phyloP scores from a whole-genome alignment of 2,113 vertebrate genomes.

The Nesogale talazaci region DNA sequence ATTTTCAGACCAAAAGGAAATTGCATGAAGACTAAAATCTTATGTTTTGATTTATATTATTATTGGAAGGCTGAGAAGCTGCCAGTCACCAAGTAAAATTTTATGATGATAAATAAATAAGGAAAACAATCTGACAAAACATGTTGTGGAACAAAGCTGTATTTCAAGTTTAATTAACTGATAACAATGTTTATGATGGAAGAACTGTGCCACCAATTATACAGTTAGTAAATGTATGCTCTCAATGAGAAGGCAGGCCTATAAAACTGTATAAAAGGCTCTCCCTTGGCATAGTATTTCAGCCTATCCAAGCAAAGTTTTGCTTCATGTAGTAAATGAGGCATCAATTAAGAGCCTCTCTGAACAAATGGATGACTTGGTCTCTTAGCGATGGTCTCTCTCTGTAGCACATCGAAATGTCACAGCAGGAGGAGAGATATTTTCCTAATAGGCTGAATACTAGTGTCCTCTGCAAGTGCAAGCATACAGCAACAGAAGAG shows the following conservation, averaged over 20 bases:
- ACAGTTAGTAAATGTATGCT: constrained; percentile 86
- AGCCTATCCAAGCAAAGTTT: constrained; percentile 76
- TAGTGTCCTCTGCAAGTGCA: constrained; percentile 65
- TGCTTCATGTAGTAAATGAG: constrained; percentile 71
- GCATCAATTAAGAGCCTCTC: constrained; percentile 81
- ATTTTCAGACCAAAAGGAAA: constrained; percentile 95
- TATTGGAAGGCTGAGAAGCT: constrained; percentile 91
- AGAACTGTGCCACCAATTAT: constrained; percentile 92
- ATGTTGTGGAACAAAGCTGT: constrained; percentile 90
- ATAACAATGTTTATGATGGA: constrained; percentile 92
- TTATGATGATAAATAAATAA: constrained; percentile 93
- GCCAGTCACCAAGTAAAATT: constrained; percentile 92
- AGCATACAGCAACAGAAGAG: constrained; percentile 40
- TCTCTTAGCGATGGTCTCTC: constrained; percentile 70
- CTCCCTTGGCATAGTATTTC: constrained; percentile 69
- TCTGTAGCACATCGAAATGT: constrained; percentile 75
- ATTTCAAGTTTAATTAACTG: constrained; percentile 93
- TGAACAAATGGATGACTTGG: constrained; percentile 62
- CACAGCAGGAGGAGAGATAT: constrained; percentile 55
- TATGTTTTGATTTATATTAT: constrained; percentile 98
- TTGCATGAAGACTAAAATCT: constrained; percentile 96
- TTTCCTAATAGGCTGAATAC: constrained; percentile 72
- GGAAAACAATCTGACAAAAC: constrained; percentile 90
- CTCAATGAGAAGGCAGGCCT: constrained; percentile 81
- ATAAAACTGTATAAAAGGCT: constrained; percentile 81